A percentile compares a stretch with the other conserved stretches of the same genome.
These are phyloP conservation scores for Ganaspis sp. DNA, from an alignment of 1,140 invertebrate genomes.

Conservation along the genomic window DNA sequence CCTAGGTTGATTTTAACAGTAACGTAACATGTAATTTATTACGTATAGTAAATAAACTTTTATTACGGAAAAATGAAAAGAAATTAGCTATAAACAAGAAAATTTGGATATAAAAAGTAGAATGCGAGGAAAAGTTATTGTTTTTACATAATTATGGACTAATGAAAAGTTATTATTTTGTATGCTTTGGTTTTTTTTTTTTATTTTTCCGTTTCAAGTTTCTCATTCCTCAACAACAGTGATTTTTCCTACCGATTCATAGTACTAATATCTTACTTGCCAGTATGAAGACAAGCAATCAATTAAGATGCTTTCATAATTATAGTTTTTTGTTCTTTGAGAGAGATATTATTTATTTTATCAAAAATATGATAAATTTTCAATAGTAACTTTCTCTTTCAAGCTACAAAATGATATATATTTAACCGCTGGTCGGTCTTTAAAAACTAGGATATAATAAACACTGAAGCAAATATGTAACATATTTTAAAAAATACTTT, in stretches of 20 bases:
- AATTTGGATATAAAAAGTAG: background rate
- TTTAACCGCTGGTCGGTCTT: constrained; percentile 20
- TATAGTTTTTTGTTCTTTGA: background rate
- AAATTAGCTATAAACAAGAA: background rate
- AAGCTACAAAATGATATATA: background rate
- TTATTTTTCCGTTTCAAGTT: constrained; percentile 15
- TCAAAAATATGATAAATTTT: background rate
- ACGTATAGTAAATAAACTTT: background rate
- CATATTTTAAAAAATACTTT: background rate
- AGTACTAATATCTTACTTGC: background rate
- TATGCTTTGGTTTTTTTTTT: too few species aligned
- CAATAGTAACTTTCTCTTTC: background rate
- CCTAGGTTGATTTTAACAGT: constrained; percentile 8
- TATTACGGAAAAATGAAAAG: background rate
- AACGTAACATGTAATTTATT: too few species aligned
- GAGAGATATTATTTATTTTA: background rate
- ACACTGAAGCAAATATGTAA: background rate
- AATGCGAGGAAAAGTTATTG: background rate
- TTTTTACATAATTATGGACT: background rate
- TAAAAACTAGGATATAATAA: background rate
- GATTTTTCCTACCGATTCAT: background rate
- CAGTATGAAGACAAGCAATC: background rate
- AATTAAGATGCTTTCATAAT: background rate
- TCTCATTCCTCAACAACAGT: constrained; percentile 1
- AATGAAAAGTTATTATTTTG: too few species aligned